Evolutionary conservation across 2,113 vertebrate genomes (phyloP), one percentile per base, ranked within the genome.

Genomic region (Coryphaenoides rupestris): DNA sequence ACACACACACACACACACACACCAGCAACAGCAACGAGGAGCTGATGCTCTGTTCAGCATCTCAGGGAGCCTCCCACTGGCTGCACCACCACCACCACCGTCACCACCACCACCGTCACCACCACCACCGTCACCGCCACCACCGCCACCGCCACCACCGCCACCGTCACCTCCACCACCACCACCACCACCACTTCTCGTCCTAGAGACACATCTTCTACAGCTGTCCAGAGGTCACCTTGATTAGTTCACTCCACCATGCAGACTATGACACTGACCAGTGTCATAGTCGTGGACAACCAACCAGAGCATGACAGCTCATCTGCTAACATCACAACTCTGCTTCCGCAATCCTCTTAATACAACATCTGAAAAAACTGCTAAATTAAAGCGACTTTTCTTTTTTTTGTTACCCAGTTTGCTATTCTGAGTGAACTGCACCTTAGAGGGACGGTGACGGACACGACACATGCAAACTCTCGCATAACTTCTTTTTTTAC

Each of bases 221-320:
- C 76, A 80, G 80, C 78, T 76, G 67, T 83, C 83, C 81, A 82
- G 79, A 84, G 85, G 85, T 89, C 86, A 88, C 83, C 83, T 87
- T 87, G 77, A 73, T 64, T 82, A 84, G 77, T 87, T 88, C 80
- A 83, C 74, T 72, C 65, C 33, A 40, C 33, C 33, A 40, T 40
- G 33, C 33, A 40, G 9, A 7, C n/a, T n/a, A n/a, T n/a, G n/a
- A n/a, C 33, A 58, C 40, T 65, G 45, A 21, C 21, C 21, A 72
- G 62, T 75, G 78, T 60, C 79, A 71, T 60, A 76, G 65, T 76
- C 66, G 77, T 74, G 68, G 65, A 60, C 73, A 52, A 4, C 76
- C 22, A 54, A 53, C 70, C 66, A 69, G 55, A 46, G 19, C 64
- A 69, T 68, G 13, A 40, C 33, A 40, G 33, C 33, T 40, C 33